Evolutionary conservation across 1,140 invertebrate species (phyloP).

Genomic region (Coptotermes formosanus): DNA sequence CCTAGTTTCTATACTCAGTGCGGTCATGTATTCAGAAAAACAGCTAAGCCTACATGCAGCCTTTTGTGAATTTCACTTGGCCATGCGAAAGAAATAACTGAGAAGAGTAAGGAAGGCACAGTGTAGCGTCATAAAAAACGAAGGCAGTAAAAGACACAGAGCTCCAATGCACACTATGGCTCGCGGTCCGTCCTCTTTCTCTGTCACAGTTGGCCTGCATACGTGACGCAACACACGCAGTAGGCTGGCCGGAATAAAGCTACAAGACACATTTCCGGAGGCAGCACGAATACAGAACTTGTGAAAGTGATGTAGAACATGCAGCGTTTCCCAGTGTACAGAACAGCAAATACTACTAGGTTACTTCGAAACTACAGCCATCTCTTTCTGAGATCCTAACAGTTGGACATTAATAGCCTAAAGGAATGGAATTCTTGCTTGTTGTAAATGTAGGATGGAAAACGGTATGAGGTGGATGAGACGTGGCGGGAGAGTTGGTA

Average conservation of each 20-base stretch:
- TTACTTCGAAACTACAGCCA: background rate
- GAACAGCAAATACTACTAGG: background rate
- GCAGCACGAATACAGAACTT: background rate
- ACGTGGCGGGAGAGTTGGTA: background rate
- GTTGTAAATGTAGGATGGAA: background rate
- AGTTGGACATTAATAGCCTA: conserved; percentile 6
- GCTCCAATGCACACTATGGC: background rate
- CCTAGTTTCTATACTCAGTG: no score
- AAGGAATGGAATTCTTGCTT: conserved; percentile 17
- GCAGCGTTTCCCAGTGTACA: background rate
- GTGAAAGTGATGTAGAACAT: background rate
- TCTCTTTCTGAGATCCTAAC: background rate
- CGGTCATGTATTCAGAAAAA: no score
- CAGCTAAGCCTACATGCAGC: no score
- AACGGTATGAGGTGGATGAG: background rate
- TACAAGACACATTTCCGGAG: conserved; percentile 9
- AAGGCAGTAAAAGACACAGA: no score
- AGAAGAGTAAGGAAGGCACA: no score
- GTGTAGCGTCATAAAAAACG: no score
- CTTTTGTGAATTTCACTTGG: no score
- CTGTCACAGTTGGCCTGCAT: background rate
- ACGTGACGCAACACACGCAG: background rate
- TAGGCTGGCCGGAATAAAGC: background rate
- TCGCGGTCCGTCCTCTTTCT: background rate
- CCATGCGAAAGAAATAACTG: no score